Base-by-base conservation (phyloP, 2,113 vertebrate species). In the Panthera tigris region DNA sequence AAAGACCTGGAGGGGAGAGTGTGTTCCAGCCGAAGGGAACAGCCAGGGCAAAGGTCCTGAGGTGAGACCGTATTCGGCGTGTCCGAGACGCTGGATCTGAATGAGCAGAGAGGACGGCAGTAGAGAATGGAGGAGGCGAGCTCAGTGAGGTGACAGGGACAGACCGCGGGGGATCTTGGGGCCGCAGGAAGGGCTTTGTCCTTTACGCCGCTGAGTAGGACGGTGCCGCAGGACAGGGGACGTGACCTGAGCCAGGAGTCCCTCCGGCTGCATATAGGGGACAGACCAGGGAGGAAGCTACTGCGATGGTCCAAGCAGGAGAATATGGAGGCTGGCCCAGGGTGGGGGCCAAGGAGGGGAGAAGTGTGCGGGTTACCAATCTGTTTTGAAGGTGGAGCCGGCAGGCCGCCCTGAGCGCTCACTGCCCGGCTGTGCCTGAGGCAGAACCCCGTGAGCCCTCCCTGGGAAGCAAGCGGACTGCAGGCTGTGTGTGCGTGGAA, bases 161-260 rank as follows among this genome's bases (percentile, higher is more conserved):
- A 25, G 68, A 11, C 25, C 31, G 4, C 27, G 0, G 9, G 13
- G 50, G 25, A 11, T 1, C 18, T 79, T 8, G 3, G 19, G 55
- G 39, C 57, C 41, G 3, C 3, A 1, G 6, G 68, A 29, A 74
- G 45, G 36, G 12, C 52, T 79, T 31, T 29, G 8, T 27, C 89
- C 41, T 15, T 74, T 66, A 5, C n/a, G 14, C 23, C 57, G 21
- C 57, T 41, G 69, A 65, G 71, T n/a, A 55, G 92, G 33, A 48
- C 10, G 9, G 45, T 45, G 15, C 45, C 14, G 12, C 4, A 6
- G 39, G 33, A 45, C 11, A 66, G n/a, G 5, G 68, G 57, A 18
- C 0, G 0, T 18, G 66, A 29, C 14, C 85, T 29, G 31, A 33
- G 33, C 65, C 33, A 14, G 33, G 18, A 1, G 14, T 55, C 39